phyloP scores from a whole-genome alignment of 2,888 invertebrate genomes.

The Oconnorella tubifera region DNA sequence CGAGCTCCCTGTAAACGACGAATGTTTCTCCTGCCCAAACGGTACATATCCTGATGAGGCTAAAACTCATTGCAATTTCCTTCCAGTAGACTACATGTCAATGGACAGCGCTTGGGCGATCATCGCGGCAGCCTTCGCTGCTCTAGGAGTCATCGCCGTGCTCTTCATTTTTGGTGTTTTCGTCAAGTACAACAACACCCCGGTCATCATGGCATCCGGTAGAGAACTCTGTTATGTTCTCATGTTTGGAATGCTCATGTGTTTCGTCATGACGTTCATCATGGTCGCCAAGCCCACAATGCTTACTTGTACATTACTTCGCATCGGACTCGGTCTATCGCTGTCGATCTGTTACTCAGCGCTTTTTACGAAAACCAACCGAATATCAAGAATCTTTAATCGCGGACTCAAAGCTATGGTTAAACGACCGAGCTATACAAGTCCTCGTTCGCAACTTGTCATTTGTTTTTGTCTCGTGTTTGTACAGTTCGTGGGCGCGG shows the following conservation, averaged over 20 bases:
- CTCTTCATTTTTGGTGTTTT: constrained; percentile 66
- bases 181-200: constrained; percentile 64
- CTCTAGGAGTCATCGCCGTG: constrained; percentile 64
- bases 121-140: constrained; percentile 65
- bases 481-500: constrained; percentile 66
- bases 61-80: constrained; percentile 55
- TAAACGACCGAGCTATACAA: constrained; percentile 71
- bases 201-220: constrained; percentile 74
- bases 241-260: constrained; percentile 64
- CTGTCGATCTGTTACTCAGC: constrained; percentile 68
- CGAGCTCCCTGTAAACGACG: constrained; percentile 53
- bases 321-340: constrained; percentile 70
- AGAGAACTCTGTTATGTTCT: constrained; percentile 74
- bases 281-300: constrained; percentile 68
- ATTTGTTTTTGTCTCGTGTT: constrained; percentile 66
- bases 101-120: constrained; percentile 68
- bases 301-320: constrained; percentile 65
- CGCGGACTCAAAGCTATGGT: constrained; percentile 63
- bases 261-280: constrained; percentile 70
- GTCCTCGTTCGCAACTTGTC: constrained; percentile 71
- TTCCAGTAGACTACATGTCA: constrained; percentile 62
- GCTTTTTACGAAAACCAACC: constrained; percentile 71
- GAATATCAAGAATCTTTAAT: constrained; percentile 69
- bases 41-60: constrained; percentile 65
- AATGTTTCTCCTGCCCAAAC: constrained; percentile 61